Base-by-base conservation (phyloP, 1,140 invertebrate genomes). In the Hylyphantes graminicola region DNA sequence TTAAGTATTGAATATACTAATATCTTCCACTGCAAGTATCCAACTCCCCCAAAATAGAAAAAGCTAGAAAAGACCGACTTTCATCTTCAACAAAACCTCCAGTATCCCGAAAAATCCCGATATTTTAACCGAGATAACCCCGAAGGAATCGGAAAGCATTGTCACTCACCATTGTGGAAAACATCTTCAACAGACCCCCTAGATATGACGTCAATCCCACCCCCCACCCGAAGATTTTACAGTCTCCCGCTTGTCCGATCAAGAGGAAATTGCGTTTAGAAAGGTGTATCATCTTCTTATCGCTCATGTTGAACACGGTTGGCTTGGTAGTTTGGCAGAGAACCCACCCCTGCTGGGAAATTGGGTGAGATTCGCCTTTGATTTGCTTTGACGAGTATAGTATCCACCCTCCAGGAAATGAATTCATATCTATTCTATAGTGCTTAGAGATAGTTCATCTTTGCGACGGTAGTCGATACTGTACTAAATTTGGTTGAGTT, bases 41-140 rank as follows among this genome's bases (percentile, higher is more conserved):
- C 5, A 1, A 2, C 35, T 35, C 35, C 35, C 35, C 35, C 2
- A 35, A 35, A 35, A 35, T 35, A 35, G 35, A 35, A 35, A 35
- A 35, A 35, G 35, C 35, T 35, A 35, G 35, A 35, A 35, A 35
- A 35, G 35, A 35, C 35, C 35, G 35, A 35, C 35, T 35, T 35
- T 35, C 35, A 35, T 2, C 35, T 35, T 35, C 35, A 35, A 35
- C 35, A 35, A 35, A n/a, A 35, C 35, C 35, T 35, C 35, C 35
- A 35, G 35, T 35, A 35, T 35, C 1, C 35, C 35, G 35, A 35
- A 35, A 35, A 35, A 35, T 35, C 35, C 35, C 1, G 35, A 35
- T 17, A 17, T 70, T 70, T 70, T 70, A 53, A 70, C 54, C 68
- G 68, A 51, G 68, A 53, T 54, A 53, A 17, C 67, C 48, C 68